These are phyloP conservation scores for Peromyscus polionotus DNA, from an alignment of 2,113 vertebrate genomes.

Conservation along the genomic window DNA sequence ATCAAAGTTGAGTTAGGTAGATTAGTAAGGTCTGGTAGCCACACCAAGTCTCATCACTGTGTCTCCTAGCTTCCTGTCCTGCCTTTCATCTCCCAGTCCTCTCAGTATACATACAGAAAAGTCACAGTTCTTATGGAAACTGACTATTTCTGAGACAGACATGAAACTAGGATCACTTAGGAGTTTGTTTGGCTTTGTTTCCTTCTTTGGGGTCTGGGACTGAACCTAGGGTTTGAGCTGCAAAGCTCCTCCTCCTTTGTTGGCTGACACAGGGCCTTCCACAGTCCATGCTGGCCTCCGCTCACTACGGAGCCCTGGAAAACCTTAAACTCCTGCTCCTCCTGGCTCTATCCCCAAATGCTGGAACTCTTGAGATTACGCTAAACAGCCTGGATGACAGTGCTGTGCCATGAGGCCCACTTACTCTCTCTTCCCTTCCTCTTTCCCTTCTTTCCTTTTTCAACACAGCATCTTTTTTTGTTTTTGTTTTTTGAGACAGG, in stretches of 20 bases:
- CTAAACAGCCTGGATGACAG: background rate
- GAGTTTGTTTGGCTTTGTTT: conserved; percentile 12
- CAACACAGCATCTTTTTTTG: background rate
- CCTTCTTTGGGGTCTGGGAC: background rate
- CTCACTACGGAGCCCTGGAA: background rate
- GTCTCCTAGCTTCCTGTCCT: background rate
- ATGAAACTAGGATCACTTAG: conserved; percentile 2
- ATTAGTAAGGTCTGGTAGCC: background rate
- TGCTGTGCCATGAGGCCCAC: background rate
- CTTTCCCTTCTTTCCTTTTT: background rate
- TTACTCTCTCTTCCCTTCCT: background rate
- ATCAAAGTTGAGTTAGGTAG: background rate
- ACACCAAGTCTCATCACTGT: background rate
- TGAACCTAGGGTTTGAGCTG: background rate
- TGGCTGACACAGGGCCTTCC: background rate
- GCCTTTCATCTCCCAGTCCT: background rate
- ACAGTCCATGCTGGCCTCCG: background rate
- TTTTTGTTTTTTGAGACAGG: background rate
- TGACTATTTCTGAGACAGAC: conserved; percentile 62
- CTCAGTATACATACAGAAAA: conserved; percentile 14
- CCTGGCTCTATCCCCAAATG: background rate
- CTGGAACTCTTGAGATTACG: background rate
- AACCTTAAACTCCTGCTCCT: background rate
- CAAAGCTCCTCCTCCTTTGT: too few species aligned
- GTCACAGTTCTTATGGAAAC: conserved; percentile 43